phyloP scores from a whole-genome alignment of 2,888 invertebrate species.

The Lochmaea crataegi region DNA sequence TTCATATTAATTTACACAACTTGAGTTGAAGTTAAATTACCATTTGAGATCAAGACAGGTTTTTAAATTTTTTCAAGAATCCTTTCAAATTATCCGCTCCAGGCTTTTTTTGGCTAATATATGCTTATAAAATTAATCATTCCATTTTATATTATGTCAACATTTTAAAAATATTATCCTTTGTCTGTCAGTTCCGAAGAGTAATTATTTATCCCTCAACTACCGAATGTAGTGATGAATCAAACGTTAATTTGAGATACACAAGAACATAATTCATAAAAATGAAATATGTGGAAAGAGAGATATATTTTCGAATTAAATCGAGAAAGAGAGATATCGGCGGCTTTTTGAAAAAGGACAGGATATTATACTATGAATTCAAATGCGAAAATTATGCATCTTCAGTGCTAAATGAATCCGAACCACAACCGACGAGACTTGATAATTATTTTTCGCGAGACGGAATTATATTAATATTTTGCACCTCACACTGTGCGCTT shows the following conservation, averaged over 20 bases:
- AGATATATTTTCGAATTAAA: slow-evolving; percentile 2
- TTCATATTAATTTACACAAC: too few species aligned
- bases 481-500: slow-evolving; percentile 52
- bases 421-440: slow-evolving; percentile 51
- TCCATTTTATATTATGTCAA: too few species aligned
- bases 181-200: not conserved
- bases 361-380: slow-evolving; percentile 60
- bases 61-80: too few species aligned
- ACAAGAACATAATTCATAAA: slow-evolving; percentile 8
- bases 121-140: too few species aligned
- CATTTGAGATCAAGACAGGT: too few species aligned
- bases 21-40: too few species aligned
- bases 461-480: slow-evolving; percentile 59
- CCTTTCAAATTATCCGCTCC: too few species aligned
- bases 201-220: not conserved
- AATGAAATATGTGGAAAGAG: slow-evolving; percentile 6
- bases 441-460: slow-evolving; percentile 58
- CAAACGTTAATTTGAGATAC: not conserved
- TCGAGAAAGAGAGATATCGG: slow-evolving; percentile 28
- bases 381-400: slow-evolving; percentile 63
- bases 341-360: slow-evolving; percentile 52
- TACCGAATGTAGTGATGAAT: not conserved
- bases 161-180: too few species aligned
- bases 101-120: too few species aligned
- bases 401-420: slow-evolving; percentile 58